Base-by-base conservation (phyloP, 2,113 vertebrate genomes). In the Pterocles orientalis region DNA sequence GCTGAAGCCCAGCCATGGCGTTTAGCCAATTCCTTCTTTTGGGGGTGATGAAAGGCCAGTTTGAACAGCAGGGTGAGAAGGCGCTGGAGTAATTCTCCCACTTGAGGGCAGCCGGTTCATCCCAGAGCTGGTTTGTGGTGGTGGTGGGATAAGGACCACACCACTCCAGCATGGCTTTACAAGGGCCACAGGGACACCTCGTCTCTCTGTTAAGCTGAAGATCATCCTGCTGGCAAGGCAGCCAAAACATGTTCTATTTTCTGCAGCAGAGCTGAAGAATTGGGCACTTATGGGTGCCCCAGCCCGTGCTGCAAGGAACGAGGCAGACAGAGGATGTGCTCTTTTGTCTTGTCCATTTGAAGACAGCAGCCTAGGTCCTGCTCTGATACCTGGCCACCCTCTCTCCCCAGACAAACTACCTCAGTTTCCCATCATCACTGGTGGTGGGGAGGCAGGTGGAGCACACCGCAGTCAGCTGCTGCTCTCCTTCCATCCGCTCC, bases 61-160 rank as follows among this genome's bases (percentile, higher is more conserved):
- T 16, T 21, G n/a, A 76, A 56, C 56, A 45, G 39, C 1, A 0
- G 14, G 28, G 17, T 0, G 0, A 45, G 28, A 64, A 64, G 43
- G 7, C 0, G 6, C 25, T 19, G 34, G 48, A 36, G 31, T 47
- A 36, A 17, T 79, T 48, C 85, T 41, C 6, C 0, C 29, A 24
- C 29, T 41, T 2, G 2, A 53, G 17, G 25, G 39, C 10, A 29
- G 25, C n/a, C 2, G 33, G 29, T 25, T 56, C 34, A 83, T 25
- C 41, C 60, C 34, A 61, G 39, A 33, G 10, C 29, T 36, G 13
- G 34, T n/a, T 33, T 58, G 57, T 1, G 1, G 26, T 33, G 47
- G 57, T 1, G 1, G 26, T 33, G 47, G n/a, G 31, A 12, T n/a
- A 10, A 24, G 25, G n/a, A 21, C n/a, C 66, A 29, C 25, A 12